Evolutionary conservation across 2,888 invertebrate genomes (phyloP).

Genomic region (Cheilosia soror): DNA sequence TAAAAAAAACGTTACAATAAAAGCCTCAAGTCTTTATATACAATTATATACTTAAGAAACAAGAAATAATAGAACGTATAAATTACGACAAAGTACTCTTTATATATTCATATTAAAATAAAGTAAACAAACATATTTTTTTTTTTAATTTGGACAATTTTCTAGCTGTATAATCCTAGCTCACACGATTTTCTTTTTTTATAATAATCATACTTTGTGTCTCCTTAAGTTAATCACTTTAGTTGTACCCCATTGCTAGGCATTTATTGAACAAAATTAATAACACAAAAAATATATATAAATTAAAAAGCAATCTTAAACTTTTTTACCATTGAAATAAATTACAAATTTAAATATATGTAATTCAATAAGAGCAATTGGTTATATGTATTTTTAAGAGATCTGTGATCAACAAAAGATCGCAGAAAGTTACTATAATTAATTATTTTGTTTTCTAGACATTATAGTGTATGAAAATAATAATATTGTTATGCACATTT

Average conservation of each 20-base stretch:
- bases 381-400: constrained; percentile 12
- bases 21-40: constrained; percentile 71
- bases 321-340: constrained; percentile 67
- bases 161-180: constrained; percentile 60
- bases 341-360: constrained; percentile 18
- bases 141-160: constrained; percentile 39
- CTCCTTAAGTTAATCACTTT: constrained; percentile 49
- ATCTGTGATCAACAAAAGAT: constrained; percentile 13
- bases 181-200: constrained; percentile 43
- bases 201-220: constrained; percentile 13
- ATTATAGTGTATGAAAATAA: neutral
- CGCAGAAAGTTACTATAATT: constrained; percentile 32
- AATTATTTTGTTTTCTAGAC: neutral
- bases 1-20: constrained; percentile 56
- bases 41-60: constrained; percentile 53
- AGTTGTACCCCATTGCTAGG: constrained; percentile 59
- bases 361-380: constrained; percentile 32
- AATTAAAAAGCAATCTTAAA: constrained; percentile 65
- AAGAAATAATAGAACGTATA: constrained; percentile 48
- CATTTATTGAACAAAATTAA: constrained; percentile 57
- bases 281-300: constrained; percentile 32
- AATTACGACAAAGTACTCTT: constrained; percentile 35
- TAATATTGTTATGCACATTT: constrained; percentile 44
- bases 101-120: constrained; percentile 50
- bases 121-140: constrained; percentile 22